phyloP scores from a whole-genome alignment of 2,113 vertebrate species.

The Oxygymnocypris stewartii region DNA sequence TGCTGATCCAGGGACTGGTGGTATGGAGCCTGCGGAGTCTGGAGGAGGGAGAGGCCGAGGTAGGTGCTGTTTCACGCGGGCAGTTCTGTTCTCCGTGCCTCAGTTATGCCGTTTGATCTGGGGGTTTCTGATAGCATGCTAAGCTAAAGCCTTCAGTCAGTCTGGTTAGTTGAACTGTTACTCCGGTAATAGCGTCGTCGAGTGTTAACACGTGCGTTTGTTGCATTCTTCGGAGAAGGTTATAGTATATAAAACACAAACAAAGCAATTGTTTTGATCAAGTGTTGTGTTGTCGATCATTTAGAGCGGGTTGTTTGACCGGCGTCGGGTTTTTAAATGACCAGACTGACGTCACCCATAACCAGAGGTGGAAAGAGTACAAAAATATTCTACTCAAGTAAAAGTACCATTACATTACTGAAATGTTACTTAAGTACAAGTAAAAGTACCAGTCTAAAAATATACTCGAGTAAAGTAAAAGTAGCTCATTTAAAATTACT shows the following conservation, averaged over 20 bases:
- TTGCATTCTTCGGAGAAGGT: background rate
- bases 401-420: too few relatives aligned
- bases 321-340: slow-evolving; percentile 45
- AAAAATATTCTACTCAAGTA: too few relatives aligned
- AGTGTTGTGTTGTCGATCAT: slow-evolving; percentile 6
- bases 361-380: too few relatives aligned
- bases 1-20: slow-evolving; percentile 89
- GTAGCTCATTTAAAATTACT: too few relatives aligned
- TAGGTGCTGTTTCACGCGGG: slow-evolving; percentile 56
- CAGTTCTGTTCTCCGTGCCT: background rate
- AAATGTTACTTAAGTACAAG: too few relatives aligned
- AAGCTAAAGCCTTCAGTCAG: slow-evolving; percentile 14
- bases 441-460: too few relatives aligned
- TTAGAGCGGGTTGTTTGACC: slow-evolving; percentile 20
- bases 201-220: background rate
- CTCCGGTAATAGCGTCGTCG: background rate
- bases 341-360: slow-evolving; percentile 5
- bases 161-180: background rate
- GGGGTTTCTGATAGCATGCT: slow-evolving; percentile 22
- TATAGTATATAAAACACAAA: background rate
- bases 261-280: background rate
- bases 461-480: too few relatives aligned
- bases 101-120: background rate
- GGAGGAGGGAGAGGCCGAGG: slow-evolving; percentile 86
- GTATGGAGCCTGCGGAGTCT: slow-evolving; percentile 92